Evolutionary conservation across 2,113 vertebrate species (phyloP).

Genomic region (Saimiri boliviensis): DNA sequence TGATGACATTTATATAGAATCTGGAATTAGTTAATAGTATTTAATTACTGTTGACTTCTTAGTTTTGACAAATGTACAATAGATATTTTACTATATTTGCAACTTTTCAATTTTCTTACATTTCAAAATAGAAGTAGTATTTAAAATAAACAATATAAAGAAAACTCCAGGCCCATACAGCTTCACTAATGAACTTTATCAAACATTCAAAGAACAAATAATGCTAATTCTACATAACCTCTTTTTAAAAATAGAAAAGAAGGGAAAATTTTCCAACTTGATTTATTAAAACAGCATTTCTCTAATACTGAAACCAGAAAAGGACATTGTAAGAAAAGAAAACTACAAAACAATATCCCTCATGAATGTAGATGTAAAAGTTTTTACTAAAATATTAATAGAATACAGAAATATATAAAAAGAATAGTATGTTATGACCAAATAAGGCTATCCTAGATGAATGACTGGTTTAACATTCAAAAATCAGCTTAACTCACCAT

Average conservation of each 20-base stretch:
- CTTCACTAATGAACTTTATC: not conserved
- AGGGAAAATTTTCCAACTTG: not conserved
- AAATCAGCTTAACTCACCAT: not conserved
- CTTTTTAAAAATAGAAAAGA: not conserved
- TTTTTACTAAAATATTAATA: not conserved
- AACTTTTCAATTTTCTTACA: not conserved
- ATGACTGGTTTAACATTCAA: not conserved
- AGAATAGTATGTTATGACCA: not conserved
- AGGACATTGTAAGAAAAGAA: not conserved
- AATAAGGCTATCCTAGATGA: not conserved
- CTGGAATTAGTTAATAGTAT: not conserved
- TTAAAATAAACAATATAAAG: not conserved
- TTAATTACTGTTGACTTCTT: not conserved
- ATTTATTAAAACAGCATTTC: not conserved
- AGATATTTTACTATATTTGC: not conserved
- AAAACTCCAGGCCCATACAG: not conserved
- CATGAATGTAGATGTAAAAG: not conserved
- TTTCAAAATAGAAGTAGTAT: not conserved
- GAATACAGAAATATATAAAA: not conserved
- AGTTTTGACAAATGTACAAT: not conserved
- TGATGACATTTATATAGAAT: not conserved
- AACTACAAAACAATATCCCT: not conserved
- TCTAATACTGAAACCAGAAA: not conserved
- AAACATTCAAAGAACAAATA: not conserved
- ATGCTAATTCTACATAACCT: not conserved